Evolutionary conservation across 2,888 invertebrate genomes (phyloP), one percentile per base, ranked within the genome.

Genomic region (Chloromyia formosa): DNA sequence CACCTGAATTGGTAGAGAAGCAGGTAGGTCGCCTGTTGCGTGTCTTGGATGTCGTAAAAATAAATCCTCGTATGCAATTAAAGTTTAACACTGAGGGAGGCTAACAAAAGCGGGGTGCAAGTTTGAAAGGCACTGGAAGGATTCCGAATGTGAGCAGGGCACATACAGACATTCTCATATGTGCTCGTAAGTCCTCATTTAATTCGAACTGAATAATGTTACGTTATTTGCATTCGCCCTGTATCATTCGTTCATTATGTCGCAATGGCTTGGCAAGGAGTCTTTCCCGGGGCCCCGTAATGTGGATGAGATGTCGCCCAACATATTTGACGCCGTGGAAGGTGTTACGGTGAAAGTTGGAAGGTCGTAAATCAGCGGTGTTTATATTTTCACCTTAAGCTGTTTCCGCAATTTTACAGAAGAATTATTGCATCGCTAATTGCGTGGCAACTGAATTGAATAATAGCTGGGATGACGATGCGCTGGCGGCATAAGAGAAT

Each of bases 11-110:
- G 35, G 20, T 4, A 23, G 40, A n/a, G 40, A 58, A 18, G 45
- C 60, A 12, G 49, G 49, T 49, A 49, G 53, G 27, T 62, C 53
- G 76, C 76, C 76, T 76, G 76, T 76, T 76, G 76, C 76, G 76
- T 76, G 76, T 74, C 71, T 49, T 69, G 74, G 54, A 64, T 74
- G 74, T 61, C 76, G 71, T 76, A 76, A 76, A 76, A 76, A 76
- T 76, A 76, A 76, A 76, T 76, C 74, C 76, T 74, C 68, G 74
- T 58, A 74, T 74, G 74, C 76, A 76, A 76, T 76, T 76, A 76
- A 76, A 76, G 76, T 76, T 76, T 76, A 72, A 76, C 62, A 35
- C 27, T 35, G 27, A 45, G 61, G 66, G 23, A 66, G 12, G 20
- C 56, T 22, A 22, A 66, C 27, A 2, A 27, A 49, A 3, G 49